These are phyloP conservation scores for Anomalospiza imberbis DNA, from an alignment of 2,797 vertebrate species.

Conservation along the genomic window DNA sequence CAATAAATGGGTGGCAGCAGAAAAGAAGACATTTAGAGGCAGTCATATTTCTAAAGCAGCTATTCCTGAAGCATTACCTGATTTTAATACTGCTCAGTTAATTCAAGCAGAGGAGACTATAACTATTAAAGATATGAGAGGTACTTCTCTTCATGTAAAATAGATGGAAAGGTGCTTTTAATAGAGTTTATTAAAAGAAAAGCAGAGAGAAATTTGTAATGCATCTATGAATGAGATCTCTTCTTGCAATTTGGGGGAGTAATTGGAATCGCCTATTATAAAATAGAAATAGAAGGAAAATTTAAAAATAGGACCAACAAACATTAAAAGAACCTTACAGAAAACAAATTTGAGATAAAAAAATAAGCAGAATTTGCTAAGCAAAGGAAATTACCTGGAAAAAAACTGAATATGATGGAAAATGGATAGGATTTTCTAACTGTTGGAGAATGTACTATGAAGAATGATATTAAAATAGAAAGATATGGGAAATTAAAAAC, in stretches of 20 bases:
- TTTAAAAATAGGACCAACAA: not conserved
- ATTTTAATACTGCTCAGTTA: slow-evolving; percentile 29
- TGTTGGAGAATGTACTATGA: not conserved
- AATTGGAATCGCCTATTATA: not conserved
- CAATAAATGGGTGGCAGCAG: not conserved
- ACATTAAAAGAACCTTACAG: not conserved
- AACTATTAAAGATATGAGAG: slow-evolving; percentile 18
- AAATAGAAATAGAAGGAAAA: not conserved
- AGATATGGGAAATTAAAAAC: not conserved
- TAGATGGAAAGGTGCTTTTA: slow-evolving; percentile 29
- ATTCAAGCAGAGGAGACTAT: slow-evolving; percentile 15
- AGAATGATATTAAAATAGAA: not conserved
- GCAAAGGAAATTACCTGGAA: not conserved
- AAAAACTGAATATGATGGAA: not conserved
- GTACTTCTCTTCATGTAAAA: not conserved
- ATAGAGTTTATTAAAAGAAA: slow-evolving; percentile 33
- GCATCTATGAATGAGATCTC: not conserved
- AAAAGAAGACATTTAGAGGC: not conserved
- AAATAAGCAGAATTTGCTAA: not conserved
- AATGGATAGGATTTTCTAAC: not conserved
- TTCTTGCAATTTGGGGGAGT: not conserved
- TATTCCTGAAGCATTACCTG: slow-evolving; percentile 34
- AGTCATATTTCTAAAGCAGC: slow-evolving; percentile 7
- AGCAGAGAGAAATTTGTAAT: not conserved
- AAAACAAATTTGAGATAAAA: not conserved